Evolutionary conservation across 2,797 vertebrate genomes (phyloP).

Genomic region (Argentina silus): DNA sequence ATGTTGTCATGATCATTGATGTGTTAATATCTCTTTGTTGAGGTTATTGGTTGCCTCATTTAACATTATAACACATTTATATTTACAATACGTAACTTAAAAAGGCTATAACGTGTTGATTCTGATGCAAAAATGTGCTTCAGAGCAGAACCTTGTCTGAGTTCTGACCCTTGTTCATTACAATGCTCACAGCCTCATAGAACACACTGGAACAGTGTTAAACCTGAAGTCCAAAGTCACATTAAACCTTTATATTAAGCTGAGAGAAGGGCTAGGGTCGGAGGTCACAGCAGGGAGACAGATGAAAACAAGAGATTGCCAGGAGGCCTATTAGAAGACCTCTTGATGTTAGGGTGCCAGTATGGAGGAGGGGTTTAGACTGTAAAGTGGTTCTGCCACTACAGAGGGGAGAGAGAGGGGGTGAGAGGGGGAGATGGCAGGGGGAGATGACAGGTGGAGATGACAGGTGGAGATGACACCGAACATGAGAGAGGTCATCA

Average conservation of each 20-base stretch:
- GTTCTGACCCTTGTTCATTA: neutral
- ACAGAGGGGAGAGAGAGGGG: slow-evolving; percentile 9
- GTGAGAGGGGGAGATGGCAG: neutral
- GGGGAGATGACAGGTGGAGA: too few species aligned
- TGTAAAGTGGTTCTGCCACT: slow-evolving; percentile 45
- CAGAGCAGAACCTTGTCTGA: neutral
- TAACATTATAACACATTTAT: neutral
- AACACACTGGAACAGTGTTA: slow-evolving; percentile 50
- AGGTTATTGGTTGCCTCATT: neutral
- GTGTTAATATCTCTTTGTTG: too few species aligned
- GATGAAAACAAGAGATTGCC: slow-evolving; percentile 73
- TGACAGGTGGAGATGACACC: too few species aligned
- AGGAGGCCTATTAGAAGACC: slow-evolving; percentile 63
- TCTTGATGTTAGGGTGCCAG: slow-evolving; percentile 41
- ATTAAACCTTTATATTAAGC: slow-evolving; percentile 41
- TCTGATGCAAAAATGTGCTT: neutral
- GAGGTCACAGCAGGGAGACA: slow-evolving; percentile 71
- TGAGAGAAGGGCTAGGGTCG: slow-evolving; percentile 51
- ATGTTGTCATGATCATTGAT: too few species aligned
- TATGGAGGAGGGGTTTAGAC: slow-evolving; percentile 51
- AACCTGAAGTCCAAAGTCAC: slow-evolving; percentile 45
- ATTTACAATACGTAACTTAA: neutral
- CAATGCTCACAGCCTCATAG: slow-evolving; percentile 40
- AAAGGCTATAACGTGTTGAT: neutral
- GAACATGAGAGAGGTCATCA: slow-evolving; percentile 20